phyloP scores from a whole-genome alignment of 2,888 invertebrate genomes.

The Caenorhabditis virilis region DNA sequence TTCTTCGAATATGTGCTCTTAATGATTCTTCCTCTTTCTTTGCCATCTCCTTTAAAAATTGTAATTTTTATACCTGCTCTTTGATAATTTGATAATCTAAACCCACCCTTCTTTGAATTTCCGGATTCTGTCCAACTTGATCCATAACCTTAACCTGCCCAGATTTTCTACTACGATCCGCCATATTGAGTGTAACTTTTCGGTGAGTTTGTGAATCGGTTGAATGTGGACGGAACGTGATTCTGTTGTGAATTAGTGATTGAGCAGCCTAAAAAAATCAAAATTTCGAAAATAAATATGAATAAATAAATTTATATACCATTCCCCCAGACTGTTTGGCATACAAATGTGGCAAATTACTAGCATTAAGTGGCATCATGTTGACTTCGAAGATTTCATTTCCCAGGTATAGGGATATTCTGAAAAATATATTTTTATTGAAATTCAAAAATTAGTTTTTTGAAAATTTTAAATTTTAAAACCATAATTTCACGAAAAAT shows the following conservation, averaged over 20 bases:
- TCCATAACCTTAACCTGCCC: slow-evolving; percentile 93
- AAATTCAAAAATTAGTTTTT: background rate
- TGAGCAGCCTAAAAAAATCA: slow-evolving; percentile 76
- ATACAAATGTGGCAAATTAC: slow-evolving; percentile 72
- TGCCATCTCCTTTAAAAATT: slow-evolving; percentile 53
- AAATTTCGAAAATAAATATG: slow-evolving; percentile 96
- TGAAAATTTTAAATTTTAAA: no score
- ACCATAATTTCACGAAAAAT: no score
- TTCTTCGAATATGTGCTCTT: slow-evolving; percentile 80
- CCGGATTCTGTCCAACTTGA: slow-evolving; percentile 90
- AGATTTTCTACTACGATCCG: slow-evolving; percentile 90
- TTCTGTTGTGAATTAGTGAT: slow-evolving; percentile 91
- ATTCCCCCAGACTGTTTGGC: slow-evolving; percentile 14
- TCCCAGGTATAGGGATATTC: slow-evolving; percentile 92
- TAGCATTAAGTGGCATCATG: slow-evolving; percentile 85
- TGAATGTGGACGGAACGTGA: slow-evolving; percentile 96
- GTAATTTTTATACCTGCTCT: background rate
- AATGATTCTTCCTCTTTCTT: slow-evolving; percentile 95
- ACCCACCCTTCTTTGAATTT: slow-evolving; percentile 76
- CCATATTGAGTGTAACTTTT: slow-evolving; percentile 90
- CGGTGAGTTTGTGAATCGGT: slow-evolving; percentile 98
- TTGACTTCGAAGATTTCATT: slow-evolving; percentile 95
- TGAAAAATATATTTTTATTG: slow-evolving; percentile 69
- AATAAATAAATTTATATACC: slow-evolving; percentile 6
- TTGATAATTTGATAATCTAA: background rate